Base-by-base conservation (phyloP, 1,140 invertebrate species). In the Conus ventricosus region DNA sequence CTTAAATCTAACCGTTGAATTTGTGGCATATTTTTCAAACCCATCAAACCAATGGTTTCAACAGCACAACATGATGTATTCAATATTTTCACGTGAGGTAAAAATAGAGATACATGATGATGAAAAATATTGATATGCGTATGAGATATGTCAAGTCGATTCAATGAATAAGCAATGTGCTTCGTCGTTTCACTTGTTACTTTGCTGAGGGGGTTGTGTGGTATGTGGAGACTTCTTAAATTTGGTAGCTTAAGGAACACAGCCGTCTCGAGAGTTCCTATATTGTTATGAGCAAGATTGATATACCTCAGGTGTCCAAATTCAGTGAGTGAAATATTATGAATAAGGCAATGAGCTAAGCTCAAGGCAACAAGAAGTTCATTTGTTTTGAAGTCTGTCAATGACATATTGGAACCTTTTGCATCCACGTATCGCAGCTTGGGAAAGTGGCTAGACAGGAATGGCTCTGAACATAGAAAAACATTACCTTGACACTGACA, bases 221-320 rank as follows among this genome's bases (percentile, higher is more conserved):
- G 54, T 53, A 89, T 75, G 51, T 84, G 80, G 17, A 89, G 81
- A 11, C 27, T 5, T 78, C 71, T 63, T 11, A 89, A 51, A 23
- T 88, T 87, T 20, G n/a, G n/a, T 25, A 87, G 67, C 54, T 54
- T 53, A 8, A 25, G 17, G 55, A 89, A 85, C 7, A 54, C 76
- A 63, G 4, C 76, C 20, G 53, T 8, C 8, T 17, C 54, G 17
- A 89, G 39, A 8, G n/a, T 11, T 4, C 51, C 55, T 39, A 39
- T 39, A 39, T 80, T 10, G 39, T 88, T 89, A 27, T 89, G 6
- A 17, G 82, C 85, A 17, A 89, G 57, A 57, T 87, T 83, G 23
- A 87, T 27, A 25, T 57, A 11, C 15, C 20, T 23, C 39, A 81
- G 51, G 84, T 78, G 11, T 63, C 39, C 20, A 25, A 55, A 54